A percentile compares a stretch with the other conserved stretches of the same genome.
phyloP scores from a whole-genome alignment of 2,888 invertebrate species.

The Hirtodrosophila duncani region DNA sequence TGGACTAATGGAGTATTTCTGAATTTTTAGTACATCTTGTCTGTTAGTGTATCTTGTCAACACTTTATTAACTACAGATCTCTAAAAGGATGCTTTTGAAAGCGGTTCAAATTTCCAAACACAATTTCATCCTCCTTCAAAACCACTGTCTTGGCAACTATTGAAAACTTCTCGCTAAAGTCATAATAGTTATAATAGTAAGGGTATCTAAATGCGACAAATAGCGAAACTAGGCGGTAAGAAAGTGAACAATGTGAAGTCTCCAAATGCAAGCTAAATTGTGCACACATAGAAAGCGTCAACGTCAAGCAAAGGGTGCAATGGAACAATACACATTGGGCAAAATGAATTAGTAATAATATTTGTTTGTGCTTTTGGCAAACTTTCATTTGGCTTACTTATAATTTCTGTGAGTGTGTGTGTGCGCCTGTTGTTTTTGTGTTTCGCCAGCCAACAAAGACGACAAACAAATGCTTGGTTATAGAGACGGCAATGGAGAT shows the following conservation, averaged over 20 bases:
- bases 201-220: too few relatives aligned
- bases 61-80: too few relatives aligned
- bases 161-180: too few relatives aligned
- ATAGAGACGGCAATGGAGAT: background rate
- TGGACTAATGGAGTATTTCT: too few relatives aligned
- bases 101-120: too few relatives aligned
- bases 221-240: background rate
- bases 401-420: slow-evolving; percentile 14
- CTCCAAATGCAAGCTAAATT: slow-evolving; percentile 3
- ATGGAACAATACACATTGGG: slow-evolving; percentile 24
- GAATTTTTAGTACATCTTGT: too few relatives aligned
- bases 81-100: too few relatives aligned
- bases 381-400: slow-evolving; percentile 31
- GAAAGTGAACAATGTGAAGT: too few relatives aligned
- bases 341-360: slow-evolving; percentile 64
- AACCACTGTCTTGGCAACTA: too few relatives aligned
- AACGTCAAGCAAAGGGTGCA: slow-evolving; percentile 43
- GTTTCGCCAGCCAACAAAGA: slow-evolving; percentile 52
- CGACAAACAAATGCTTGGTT: slow-evolving; percentile 29
- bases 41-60: too few relatives aligned
- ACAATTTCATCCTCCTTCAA: too few relatives aligned
- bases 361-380: slow-evolving; percentile 47
- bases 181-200: too few relatives aligned
- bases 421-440: slow-evolving; percentile 10
- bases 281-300: slow-evolving; percentile 10